Percentiles rank a stretch among this genome's conserved stretches.
These are phyloP conservation scores for Mnemiopsis leidyi DNA, from an alignment of 37 sponge, comb jelly and placozoan genomes.

Conservation along the genomic window DNA sequence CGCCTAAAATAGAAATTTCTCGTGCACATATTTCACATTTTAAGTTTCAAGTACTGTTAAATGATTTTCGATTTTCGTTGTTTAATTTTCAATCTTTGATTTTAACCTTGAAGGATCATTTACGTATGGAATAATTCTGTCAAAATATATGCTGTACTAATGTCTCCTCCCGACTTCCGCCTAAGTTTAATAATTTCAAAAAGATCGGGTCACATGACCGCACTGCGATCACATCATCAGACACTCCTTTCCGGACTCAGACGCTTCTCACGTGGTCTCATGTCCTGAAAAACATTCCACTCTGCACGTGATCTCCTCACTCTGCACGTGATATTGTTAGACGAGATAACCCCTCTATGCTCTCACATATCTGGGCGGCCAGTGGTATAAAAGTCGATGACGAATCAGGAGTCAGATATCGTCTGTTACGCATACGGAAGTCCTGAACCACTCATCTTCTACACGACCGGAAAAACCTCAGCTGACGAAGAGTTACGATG, in stretches of 20 bases:
- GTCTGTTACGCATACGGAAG: background rate
- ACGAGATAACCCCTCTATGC: background rate
- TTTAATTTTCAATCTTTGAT: too few relatives aligned
- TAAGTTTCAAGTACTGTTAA: too few relatives aligned
- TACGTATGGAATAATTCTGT: too few relatives aligned
- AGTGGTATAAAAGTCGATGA: slow-evolving; percentile 13
- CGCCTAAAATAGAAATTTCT: too few relatives aligned
- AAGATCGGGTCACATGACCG: too few relatives aligned
- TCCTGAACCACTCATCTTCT: background rate
- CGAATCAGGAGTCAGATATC: background rate
- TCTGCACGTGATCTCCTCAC: background rate
- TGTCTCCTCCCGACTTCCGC: too few relatives aligned
- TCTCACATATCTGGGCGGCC: background rate
- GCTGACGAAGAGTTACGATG: background rate
- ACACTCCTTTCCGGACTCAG: background rate
- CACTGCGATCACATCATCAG: background rate
- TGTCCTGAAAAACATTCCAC: background rate
- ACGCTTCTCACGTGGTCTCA: background rate
- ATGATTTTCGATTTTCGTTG: too few relatives aligned
- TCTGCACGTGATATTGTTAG: background rate
- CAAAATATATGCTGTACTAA: too few relatives aligned
- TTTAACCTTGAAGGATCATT: too few relatives aligned
- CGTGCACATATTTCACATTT: too few relatives aligned
- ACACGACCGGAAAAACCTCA: background rate
- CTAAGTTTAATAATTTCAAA: too few relatives aligned